phyloP scores from a whole-genome alignment of 2,797 vertebrate genomes.

The Triplophysa yarkandensis region DNA sequence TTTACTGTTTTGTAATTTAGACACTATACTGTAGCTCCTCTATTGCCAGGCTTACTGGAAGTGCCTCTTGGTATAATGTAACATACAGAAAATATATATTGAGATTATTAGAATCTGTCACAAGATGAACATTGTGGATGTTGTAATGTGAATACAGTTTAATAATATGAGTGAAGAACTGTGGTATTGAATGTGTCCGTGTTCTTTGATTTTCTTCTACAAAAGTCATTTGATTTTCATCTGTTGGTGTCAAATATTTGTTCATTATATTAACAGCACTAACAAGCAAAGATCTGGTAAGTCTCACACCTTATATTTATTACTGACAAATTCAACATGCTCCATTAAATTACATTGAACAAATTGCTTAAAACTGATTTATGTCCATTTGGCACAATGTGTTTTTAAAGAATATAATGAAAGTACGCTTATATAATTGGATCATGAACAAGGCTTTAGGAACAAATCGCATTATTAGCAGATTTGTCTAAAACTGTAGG shows the following conservation, averaged over 20 bases:
- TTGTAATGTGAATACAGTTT: constrained; percentile 93
- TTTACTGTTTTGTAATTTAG: constrained; percentile 98
- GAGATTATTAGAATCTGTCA: constrained; percentile 91
- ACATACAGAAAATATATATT: constrained; percentile 91
- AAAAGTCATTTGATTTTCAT: background rate
- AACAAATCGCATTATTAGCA: constrained; percentile 44
- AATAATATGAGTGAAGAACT: constrained; percentile 91
- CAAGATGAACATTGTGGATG: constrained; percentile 89
- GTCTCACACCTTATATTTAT: too few relatives aligned
- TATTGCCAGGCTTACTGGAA: constrained; percentile 97
- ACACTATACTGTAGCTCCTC: constrained; percentile 92
- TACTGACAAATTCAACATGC: too few relatives aligned
- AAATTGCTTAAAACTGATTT: too few relatives aligned
- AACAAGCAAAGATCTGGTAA: background rate
- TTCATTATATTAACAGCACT: background rate
- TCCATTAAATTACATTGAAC: too few relatives aligned
- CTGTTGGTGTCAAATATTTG: background rate
- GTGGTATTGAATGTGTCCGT: constrained; percentile 75
- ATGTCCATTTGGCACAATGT: constrained; percentile 11
- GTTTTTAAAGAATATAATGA: background rate
- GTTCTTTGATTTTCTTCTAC: constrained; percentile 50
- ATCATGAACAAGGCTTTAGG: constrained; percentile 26
- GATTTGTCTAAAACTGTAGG: constrained; percentile 45
- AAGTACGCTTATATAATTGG: constrained; percentile 42
- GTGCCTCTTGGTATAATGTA: constrained; percentile 98